Conservation (phyloP, 2,888 invertebrate species). For the Charanyca ferruginea region DNA sequence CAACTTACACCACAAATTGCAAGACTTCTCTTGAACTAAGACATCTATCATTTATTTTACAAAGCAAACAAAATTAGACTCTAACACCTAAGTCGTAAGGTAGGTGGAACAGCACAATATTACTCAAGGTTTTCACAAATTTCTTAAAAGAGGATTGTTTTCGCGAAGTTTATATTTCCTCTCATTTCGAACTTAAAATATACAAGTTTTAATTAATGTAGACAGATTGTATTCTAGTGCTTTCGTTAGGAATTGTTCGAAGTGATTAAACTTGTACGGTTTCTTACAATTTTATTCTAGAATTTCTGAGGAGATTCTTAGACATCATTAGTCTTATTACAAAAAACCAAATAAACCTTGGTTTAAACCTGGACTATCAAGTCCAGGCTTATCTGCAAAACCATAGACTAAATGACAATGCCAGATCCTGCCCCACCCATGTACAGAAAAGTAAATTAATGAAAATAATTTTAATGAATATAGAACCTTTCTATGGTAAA, state of each 20-base stretch:
- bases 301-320: background rate
- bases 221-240: constrained; percentile 49
- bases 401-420: too few relatives aligned
- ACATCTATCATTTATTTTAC: background rate
- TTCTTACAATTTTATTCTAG: constrained; percentile 9
- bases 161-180: constrained; percentile 42
- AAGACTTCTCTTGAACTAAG: constrained; percentile 19
- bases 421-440: too few relatives aligned
- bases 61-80: constrained; percentile 7
- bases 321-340: too few relatives aligned
- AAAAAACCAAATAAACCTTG: too few relatives aligned
- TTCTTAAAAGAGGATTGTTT: constrained; percentile 56
- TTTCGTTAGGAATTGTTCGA: constrained; percentile 30
- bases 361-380: too few relatives aligned
- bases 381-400: too few relatives aligned
- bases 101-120: background rate
- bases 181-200: constrained; percentile 53
- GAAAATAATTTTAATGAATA: too few relatives aligned
- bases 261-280: constrained; percentile 21
- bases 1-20: constrained; percentile 28
- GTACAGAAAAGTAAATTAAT: too few relatives aligned
- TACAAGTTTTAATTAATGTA: constrained; percentile 62
- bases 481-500: too few relatives aligned
- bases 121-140: constrained; percentile 25
- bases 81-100: background rate